These are phyloP conservation scores for Phasia obesa DNA, from an alignment of 2,888 invertebrate genomes.

Conservation along the genomic window DNA sequence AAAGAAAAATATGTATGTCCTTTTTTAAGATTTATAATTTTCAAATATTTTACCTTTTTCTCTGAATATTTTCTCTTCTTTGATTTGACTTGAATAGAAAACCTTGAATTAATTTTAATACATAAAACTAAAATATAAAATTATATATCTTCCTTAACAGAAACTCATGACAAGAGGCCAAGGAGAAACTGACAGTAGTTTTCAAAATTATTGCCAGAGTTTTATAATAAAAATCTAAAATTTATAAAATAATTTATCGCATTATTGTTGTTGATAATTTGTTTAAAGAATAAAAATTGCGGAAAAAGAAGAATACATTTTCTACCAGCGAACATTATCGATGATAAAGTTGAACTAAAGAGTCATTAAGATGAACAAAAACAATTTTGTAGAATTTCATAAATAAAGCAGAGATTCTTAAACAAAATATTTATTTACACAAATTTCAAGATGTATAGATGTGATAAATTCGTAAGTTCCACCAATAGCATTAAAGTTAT, in stretches of 20 bases:
- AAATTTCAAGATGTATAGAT: no score
- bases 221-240: constrained; percentile 43
- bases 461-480: no score
- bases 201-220: constrained; percentile 45
- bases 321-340: constrained; percentile 1
- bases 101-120: background rate
- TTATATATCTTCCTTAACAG: background rate
- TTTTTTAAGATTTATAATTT: no score
- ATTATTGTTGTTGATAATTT: constrained; percentile 35
- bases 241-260: no score
- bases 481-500: no score
- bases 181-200: background rate
- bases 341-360: constrained; percentile 11
- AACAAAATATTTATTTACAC: no score
- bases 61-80: background rate
- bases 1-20: background rate
- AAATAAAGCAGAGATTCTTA: constrained; percentile 21
- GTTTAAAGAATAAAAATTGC: background rate
- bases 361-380: constrained; percentile 4
- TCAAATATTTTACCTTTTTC: background rate
- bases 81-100: constrained; percentile 5
- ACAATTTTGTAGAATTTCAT: background rate
- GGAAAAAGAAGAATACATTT: background rate
- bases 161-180: background rate
- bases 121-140: no score